Evolutionary conservation across 2,113 vertebrate species (phyloP).

Genomic region (cat (Felis catus)): F.catus_Fca126_mat1.0 CM031414.1:92522001-92522500

Average conservation of each 20-base stretch:
- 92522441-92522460: neutral
- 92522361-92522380: neutral
- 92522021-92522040: neutral
- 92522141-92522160: neutral
- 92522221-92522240: neutral
- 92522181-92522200: neutral
- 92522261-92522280: conserved; percentile 26
- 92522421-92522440: neutral
- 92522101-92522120: neutral
- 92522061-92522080: neutral
- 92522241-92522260: neutral
- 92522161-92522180: neutral
- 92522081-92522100: neutral
- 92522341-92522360: conserved; percentile 21
- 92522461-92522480: conserved; percentile 34
- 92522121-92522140: neutral
- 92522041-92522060: neutral
- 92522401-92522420: neutral
- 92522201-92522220: neutral
- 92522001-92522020: neutral
- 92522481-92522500: neutral
- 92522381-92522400: neutral
- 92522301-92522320: conserved; percentile 13
- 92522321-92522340: conserved; percentile 53
- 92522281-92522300: neutral